These are phyloP conservation scores for Drosophila tripunctata DNA, from an alignment of 2,888 invertebrate species.

Conservation along the genomic window DNA sequence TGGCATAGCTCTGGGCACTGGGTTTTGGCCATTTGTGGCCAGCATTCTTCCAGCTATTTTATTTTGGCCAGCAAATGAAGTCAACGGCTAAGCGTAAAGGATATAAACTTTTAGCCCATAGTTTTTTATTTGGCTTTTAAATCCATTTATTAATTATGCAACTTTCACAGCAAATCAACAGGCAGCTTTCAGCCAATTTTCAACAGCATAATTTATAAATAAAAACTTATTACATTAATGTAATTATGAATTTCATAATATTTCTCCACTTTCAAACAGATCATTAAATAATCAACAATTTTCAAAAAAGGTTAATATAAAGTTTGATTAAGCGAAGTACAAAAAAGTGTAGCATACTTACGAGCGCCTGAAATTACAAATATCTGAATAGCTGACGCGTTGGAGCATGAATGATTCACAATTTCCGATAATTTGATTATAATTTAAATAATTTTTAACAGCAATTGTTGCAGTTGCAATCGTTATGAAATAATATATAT, in stretches of 20 bases:
- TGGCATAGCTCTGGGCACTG: conserved; percentile 40
- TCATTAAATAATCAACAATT: conserved; percentile 20
- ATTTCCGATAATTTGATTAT: conserved; percentile 49
- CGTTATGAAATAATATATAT: neutral
- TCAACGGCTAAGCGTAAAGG: conserved; percentile 8
- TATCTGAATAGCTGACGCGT: conserved; percentile 19
- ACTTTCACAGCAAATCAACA: neutral
- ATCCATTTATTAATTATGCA: neutral
- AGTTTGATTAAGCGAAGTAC: neutral
- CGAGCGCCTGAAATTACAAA: conserved; percentile 2
- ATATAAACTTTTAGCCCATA: neutral
- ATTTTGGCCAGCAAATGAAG: conserved; percentile 12
- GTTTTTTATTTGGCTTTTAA: conserved; percentile 1
- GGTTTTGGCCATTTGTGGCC: no score
- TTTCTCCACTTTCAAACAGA: neutral
- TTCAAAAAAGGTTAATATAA: neutral
- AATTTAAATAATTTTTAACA: conserved; percentile 60
- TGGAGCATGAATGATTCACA: conserved; percentile 44
- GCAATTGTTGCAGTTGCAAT: conserved; percentile 3
- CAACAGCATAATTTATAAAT: neutral
- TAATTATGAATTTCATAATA: neutral
- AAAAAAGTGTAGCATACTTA: conserved; percentile 41
- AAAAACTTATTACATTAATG: neutral
- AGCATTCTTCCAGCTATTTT: conserved; percentile 34
- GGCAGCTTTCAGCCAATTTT: neutral